phyloP scores from a whole-genome alignment of 2,113 vertebrate species.

The Arvicanthis niloticus region DNA sequence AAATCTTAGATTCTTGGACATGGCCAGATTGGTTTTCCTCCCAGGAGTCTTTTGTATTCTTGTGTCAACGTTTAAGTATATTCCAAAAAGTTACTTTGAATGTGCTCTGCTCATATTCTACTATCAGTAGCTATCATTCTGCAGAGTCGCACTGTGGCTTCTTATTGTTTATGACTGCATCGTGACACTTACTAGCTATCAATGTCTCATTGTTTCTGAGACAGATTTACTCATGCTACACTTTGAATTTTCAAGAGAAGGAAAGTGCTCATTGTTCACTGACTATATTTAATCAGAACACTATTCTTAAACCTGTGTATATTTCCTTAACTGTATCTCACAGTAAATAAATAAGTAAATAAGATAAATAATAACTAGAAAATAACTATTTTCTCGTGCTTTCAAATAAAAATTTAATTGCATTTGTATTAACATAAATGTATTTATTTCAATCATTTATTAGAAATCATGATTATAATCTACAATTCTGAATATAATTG shows the following conservation, averaged over 20 bases:
- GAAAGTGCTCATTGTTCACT: background rate
- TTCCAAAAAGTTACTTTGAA: background rate
- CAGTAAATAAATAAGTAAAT: background rate
- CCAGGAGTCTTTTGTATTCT: background rate
- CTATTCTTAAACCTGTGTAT: slow-evolving; percentile 2
- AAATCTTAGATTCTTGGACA: background rate
- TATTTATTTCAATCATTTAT: background rate
- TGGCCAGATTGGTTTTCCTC: background rate
- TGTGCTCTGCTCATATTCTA: background rate
- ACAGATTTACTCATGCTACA: background rate
- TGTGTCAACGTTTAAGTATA: background rate
- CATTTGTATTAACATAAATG: background rate
- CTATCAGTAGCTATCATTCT: background rate
- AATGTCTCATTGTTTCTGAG: background rate
- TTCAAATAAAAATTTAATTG: slow-evolving; percentile 38
- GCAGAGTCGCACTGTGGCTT: background rate
- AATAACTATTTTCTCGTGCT: background rate
- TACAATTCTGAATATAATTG: background rate
- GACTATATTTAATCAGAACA: background rate
- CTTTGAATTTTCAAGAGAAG: background rate
- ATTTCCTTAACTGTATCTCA: slow-evolving; percentile 12
- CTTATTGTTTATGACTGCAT: background rate
- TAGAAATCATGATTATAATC: slow-evolving; percentile 16
- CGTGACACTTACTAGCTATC: background rate
- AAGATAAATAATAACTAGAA: too few species aligned